Evolutionary conservation across 30 jellyfish, hydroid and myxozoan genomes (phyloP), one percentile per base, ranked within the genome.

Genomic region (Haliclystus octoradiatus): DNA sequence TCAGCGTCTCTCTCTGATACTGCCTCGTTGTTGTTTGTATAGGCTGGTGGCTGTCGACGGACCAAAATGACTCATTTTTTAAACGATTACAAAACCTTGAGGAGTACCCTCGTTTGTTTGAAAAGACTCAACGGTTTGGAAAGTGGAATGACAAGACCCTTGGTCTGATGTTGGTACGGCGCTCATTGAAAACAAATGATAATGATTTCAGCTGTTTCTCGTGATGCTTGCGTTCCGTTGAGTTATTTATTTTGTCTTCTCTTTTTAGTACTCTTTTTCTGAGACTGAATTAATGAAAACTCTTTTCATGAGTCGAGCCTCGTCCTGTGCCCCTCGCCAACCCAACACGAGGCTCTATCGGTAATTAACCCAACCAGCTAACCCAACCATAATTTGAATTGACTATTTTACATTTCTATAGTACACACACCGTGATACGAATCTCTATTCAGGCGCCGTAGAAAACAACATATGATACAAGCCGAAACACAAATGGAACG

Each of bases 31-130:
- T 71, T 29, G 63, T 22, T 26, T 12, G 66, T 53, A 0, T 33
- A 88, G 97, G 97, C 9, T 88, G 97, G 97, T 88, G 97, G 97
- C 64, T 88, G 46, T 88, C 97, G 34, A 88, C 76, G 93, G 95
- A 88, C 46, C 79, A 79, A 19, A 78, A 81, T 24, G 94, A 88
- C 33, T 71, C 93, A 28, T 88, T 88, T 40, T 88, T 88, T 65
- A 80, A 88, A 61, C 62, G 69, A 28, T 73, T 88, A 28, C 97
- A 88, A 49, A 94, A 94, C 25, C 84, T 88, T 28, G 97, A 88
- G 30, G 85, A 88, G 34, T 88, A 83, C 63, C 95, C 97, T 0
- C 73, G 92, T 26, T 72, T 88, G 19, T 88, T 88, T 64, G 71
- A 94, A 22, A 88, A 88, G 60, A 33, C 76, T 12, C 94, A 88